Evolutionary conservation across 1,140 invertebrate genomes (phyloP).

Genomic region (Ganaspis sp.): DNA sequence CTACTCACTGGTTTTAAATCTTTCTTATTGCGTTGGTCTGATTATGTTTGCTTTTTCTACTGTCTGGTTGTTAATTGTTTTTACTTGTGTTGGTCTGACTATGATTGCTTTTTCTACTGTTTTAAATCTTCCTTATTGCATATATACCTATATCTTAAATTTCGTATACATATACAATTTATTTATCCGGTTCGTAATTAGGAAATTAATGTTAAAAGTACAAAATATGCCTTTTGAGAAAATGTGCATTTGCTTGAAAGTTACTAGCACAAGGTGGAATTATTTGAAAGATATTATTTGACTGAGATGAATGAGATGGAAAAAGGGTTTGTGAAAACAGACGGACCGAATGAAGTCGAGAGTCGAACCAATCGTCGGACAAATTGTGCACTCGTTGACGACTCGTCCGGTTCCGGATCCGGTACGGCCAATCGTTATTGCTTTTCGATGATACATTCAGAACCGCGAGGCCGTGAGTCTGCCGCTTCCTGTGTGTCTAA

Average conservation of each 20-base stretch:
- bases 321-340: constrained; percentile 30
- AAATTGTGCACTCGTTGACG: constrained; percentile 64
- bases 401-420: constrained; percentile 60
- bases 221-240: no score
- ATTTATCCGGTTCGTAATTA: no score
- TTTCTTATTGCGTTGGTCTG: no score
- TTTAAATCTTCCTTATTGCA: no score
- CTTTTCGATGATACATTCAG: constrained; percentile 55
- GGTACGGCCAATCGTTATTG: constrained; percentile 61
- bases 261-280: neutral
- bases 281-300: constrained; percentile 7
- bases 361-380: constrained; percentile 50
- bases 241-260: neutral
- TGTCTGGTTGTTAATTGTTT: no score
- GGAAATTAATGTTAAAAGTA: no score
- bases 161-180: no score
- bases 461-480: constrained; percentile 2
- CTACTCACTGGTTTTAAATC: no score
- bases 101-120: no score
- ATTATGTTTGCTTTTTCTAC: no score
- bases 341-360: constrained; percentile 16
- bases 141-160: no score
- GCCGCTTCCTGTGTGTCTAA: constrained; percentile 29
- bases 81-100: no score
- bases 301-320: constrained; percentile 29